Percentiles rank a stretch among this genome's conserved stretches.
Conservation (phyloP, 2,888 invertebrate species). For the Epicampocera succincta region DNA sequence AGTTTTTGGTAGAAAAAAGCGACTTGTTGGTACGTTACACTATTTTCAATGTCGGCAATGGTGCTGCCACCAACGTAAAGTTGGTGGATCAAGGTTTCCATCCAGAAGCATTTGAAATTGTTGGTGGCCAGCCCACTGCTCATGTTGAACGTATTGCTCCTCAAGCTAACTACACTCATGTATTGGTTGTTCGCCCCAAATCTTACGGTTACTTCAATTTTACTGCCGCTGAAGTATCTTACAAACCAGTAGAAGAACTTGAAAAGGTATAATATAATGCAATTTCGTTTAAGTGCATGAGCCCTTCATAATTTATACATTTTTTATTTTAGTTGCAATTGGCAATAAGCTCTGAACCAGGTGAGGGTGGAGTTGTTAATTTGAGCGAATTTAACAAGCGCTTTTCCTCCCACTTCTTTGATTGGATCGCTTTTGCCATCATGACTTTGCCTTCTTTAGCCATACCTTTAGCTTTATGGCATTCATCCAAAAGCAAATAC, state of each 20-base stretch:
- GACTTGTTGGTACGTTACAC: conserved; percentile 98
- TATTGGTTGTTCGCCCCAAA: conserved; percentile 94
- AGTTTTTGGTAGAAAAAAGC: conserved; percentile 97
- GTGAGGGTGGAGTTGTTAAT: conserved; percentile 96
- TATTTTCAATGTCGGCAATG: conserved; percentile 95
- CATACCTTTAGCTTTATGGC: conserved; percentile 97
- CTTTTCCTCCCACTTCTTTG: conserved; percentile 97
- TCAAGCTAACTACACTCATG: conserved; percentile 95
- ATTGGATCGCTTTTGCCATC: conserved; percentile 98
- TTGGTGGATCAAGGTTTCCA: conserved; percentile 94
- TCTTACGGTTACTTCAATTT: conserved; percentile 98
- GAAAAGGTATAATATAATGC: conserved; percentile 83
- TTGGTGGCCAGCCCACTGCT: conserved; percentile 92
- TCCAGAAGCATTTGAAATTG: conserved; percentile 93
- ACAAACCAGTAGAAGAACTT: conserved; percentile 92
- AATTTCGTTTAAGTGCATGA: not conserved
- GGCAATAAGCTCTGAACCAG: conserved; percentile 92
- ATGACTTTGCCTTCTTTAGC: conserved; percentile 97
- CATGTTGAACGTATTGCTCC: conserved; percentile 95
- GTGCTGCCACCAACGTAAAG: conserved; percentile 93
- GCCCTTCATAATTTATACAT: not conserved
- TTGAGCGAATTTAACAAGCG: conserved; percentile 96
- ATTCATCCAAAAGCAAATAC: conserved; percentile 96
- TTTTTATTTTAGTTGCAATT: conserved; percentile 84
- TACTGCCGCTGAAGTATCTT: conserved; percentile 95